These are phyloP conservation scores for Parnassius glacialis DNA, from an alignment of 2,888 invertebrate genomes.

Conservation along the genomic window DNA sequence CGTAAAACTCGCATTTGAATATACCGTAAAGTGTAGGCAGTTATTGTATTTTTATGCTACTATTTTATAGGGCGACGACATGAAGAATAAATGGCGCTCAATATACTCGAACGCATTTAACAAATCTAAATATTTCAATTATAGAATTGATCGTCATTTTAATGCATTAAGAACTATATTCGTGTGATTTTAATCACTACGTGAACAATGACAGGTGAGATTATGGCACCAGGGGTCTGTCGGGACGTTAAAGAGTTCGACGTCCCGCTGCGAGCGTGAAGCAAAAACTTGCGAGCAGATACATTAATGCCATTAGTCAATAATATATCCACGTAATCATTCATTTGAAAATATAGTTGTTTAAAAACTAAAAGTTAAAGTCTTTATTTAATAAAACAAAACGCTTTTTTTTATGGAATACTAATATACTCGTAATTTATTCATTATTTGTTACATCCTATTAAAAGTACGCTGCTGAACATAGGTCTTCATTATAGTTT, in stretches of 20 bases:
- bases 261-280: constrained; percentile 63
- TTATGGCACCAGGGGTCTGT: constrained; percentile 55
- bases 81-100: constrained; percentile 49
- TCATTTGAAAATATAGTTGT: constrained; percentile 73
- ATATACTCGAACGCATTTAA: background rate
- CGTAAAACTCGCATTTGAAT: constrained; percentile 50
- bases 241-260: constrained; percentile 53
- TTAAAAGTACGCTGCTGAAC: too few relatives aligned
- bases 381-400: constrained; percentile 44
- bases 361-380: constrained; percentile 69
- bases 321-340: constrained; percentile 75
- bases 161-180: constrained; percentile 3
- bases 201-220: constrained; percentile 54
- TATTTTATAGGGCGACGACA: constrained; percentile 59
- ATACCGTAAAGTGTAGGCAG: constrained; percentile 42
- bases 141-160: background rate
- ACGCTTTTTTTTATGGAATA: too few relatives aligned
- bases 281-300: constrained; percentile 62
- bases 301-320: constrained; percentile 53
- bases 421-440: too few relatives aligned
- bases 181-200: constrained; percentile 11
- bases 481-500: too few relatives aligned
- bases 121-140: background rate
- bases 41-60: constrained; percentile 38
- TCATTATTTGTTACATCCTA: too few relatives aligned